phyloP scores from a whole-genome alignment of 2,113 vertebrate genomes.

The Campylomormyrus numenius region DNA sequence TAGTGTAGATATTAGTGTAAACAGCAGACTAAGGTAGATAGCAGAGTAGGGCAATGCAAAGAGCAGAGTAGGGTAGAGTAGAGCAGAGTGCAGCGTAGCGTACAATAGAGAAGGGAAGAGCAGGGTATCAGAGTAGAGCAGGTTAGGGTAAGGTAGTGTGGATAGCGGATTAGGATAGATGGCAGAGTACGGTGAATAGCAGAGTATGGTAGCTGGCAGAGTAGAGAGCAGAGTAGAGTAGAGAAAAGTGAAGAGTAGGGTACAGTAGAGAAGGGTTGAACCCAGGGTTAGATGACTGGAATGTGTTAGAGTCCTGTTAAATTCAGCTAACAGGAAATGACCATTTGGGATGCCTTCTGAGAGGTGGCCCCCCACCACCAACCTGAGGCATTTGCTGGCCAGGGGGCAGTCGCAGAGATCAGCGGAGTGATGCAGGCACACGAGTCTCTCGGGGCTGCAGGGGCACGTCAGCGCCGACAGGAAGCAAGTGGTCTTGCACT shows the following conservation, averaged over 20 bases:
- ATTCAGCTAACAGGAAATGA: background rate
- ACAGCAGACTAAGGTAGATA: background rate
- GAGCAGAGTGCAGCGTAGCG: background rate
- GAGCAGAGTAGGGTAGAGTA: background rate
- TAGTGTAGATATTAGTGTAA: background rate
- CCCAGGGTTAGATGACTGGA: background rate
- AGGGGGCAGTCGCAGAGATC: slow-evolving; percentile 87
- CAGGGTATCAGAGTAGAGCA: background rate
- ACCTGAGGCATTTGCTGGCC: slow-evolving; percentile 89
- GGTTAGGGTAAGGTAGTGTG: background rate
- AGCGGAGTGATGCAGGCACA: slow-evolving; percentile 79
- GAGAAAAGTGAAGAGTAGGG: background rate
- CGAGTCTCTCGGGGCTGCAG: slow-evolving; percentile 82
- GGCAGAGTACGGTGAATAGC: background rate
- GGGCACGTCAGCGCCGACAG: slow-evolving; percentile 92
- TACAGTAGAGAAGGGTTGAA: background rate
- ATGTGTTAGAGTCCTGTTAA: background rate
- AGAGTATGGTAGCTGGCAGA: background rate
- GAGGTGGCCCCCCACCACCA: background rate
- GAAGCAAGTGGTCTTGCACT: slow-evolving; percentile 95
- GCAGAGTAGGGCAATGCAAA: background rate
- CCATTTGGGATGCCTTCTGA: background rate
- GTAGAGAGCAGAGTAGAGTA: background rate
- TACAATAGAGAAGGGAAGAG: background rate
- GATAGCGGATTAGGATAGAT: background rate